Base-by-base conservation (phyloP, 2,888 invertebrate species). In the Pasiphila rectangulata region DNA sequence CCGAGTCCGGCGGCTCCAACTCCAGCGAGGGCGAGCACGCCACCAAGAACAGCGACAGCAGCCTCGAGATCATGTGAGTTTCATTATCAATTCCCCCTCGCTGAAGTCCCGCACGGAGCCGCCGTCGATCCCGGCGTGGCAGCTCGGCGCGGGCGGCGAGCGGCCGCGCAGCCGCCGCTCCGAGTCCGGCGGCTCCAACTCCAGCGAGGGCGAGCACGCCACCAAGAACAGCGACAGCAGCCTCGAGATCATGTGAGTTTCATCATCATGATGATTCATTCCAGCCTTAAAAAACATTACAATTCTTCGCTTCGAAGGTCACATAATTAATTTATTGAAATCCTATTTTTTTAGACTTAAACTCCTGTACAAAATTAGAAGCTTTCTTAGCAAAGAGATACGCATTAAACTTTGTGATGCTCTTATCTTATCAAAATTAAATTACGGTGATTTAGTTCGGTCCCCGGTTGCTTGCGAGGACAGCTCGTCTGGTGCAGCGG, bases 51-150 rank as follows among this genome's bases (percentile, higher is more conserved):
- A 94, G 94, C 67, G 94, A 94, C 72, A 93, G 93, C 79, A 93
- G 93, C 70, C 76, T 94, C 72, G 94, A 94, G 80, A 93, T 94
- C 67, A 93, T 94, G 93, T 93, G 79, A 91, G 82, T 70, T 1
- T 12, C 1, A 25, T 19, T n/a, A 95, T 77, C 95, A 95, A 82
- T 95, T 95, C 76, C 94, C 95, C 12, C n/a, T 90, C 92, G 6
- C 90, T 94, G 1, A 91, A 90, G 61, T 79, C 87, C 6, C 89
- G 92, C 1, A 82, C 90, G 0, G 90, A 92, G 16, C 91, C 92
- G 0, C 91, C 93, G 1, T 94, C 94, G 0, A 95, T 95, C 60
- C 95, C 95, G 12, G 92, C 94, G 7, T 95, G 95, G 95, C 95
- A 95, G 75, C 80, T 45, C n/a, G 34, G 24, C 7, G 90, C 91